Evolutionary conservation across 2,888 invertebrate genomes (phyloP), one percentile per base, ranked within the genome.

Genomic region (Acanthosepion lycidas): DNA sequence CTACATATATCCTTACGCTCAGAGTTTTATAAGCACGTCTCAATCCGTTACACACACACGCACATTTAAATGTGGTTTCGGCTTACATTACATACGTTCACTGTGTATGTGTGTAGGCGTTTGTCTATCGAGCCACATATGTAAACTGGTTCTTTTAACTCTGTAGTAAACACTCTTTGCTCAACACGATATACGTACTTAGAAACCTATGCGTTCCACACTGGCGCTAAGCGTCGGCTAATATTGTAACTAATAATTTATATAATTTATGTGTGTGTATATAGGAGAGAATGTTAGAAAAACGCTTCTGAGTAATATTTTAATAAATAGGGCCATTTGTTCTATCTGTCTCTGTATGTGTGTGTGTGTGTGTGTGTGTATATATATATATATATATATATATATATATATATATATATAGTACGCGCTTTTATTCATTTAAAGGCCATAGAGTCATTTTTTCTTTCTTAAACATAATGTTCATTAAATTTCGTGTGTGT

Each of bases 11-110:
- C 51, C 53, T 51, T 93, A 51, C 28, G 49, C 9, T 33, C n/a
- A 33, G 78, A 78, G 78, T 78, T 78, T 78, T 78, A 78, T 78
- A 78, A 33, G 78, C 78, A 78, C 78, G 78, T 78, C 78, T 78
- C n/a, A 78, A 78, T 78, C 78, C 78, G 78, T 78, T 33, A 33
- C 78, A 78, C n/a, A 78, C 78, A 78, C 78, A 78, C 64, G 26
- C n/a, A n/a, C 78, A 78, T 78, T 78, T 78, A 33, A 78, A n/a
- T 33, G n/a, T 33, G 78, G n/a, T 33, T 33, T 78, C n/a, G n/a
- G n/a, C 78, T 78, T 78, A n/a, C 78, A 78, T 78, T 23, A 59
- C 20, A 23, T 59, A n/a, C n/a, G 78, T 78, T 78, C 78, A 18
- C 33, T 33, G 78, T 78, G 78, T 78, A n/a, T 78, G 78, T 78